Evolutionary conservation across 2,888 invertebrate genomes (phyloP).

Genomic region (Bembecia ichneumoniformis): DNA sequence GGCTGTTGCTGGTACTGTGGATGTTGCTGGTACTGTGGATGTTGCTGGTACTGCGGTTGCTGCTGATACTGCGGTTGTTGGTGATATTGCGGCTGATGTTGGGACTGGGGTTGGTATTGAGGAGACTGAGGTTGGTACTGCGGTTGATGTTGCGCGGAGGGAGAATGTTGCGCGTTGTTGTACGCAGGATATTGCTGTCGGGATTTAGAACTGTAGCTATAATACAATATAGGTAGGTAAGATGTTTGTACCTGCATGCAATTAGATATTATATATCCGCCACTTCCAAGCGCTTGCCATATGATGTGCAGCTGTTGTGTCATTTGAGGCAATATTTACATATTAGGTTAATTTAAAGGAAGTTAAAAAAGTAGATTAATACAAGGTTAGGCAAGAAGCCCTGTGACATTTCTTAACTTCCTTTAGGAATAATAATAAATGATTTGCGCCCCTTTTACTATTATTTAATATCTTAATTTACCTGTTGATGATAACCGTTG

Average conservation of each 20-base stretch:
- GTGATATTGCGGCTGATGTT: not conserved
- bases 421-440: not conserved
- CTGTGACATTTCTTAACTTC: not conserved
- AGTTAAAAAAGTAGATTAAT: not conserved
- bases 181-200: constrained; percentile 59
- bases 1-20: constrained; percentile 17
- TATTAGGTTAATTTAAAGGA: not conserved
- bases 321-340: constrained; percentile 12
- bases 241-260: constrained; percentile 30
- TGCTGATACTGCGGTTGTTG: not conserved
- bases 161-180: constrained; percentile 63
- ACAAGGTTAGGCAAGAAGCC: not conserved
- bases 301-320: constrained; percentile 47
- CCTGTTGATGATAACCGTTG: constrained; percentile 76
- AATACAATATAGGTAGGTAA: constrained; percentile 2
- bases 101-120: not conserved
- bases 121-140: constrained; percentile 1
- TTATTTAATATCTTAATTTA: constrained; percentile 27
- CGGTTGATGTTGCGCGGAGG: constrained; percentile 29
- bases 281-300: constrained; percentile 34
- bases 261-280: constrained; percentile 24
- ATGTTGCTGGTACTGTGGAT: constrained; percentile 13
- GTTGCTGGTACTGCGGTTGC: not conserved
- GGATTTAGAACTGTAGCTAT: constrained; percentile 15
- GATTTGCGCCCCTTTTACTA: not conserved